These are phyloP conservation scores for Capra hircus DNA, from an alignment of 2,113 vertebrate species.

Conservation along the genomic window DNA sequence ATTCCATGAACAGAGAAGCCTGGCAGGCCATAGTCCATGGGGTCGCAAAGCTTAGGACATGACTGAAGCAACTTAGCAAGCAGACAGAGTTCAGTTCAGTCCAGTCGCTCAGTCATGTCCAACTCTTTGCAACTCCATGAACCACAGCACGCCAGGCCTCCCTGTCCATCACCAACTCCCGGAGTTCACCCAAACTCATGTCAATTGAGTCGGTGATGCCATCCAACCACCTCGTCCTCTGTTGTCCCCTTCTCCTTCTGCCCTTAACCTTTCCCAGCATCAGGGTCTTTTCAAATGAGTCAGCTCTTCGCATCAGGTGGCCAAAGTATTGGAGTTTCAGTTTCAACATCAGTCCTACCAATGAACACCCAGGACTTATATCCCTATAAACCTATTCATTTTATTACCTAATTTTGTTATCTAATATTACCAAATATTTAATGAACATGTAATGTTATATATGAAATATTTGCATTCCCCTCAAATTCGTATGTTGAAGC, in stretches of 20 bases:
- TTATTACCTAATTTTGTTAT: not conserved
- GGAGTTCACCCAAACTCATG: not conserved
- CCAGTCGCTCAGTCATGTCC: not conserved
- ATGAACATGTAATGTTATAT: not conserved
- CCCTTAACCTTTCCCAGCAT: not conserved
- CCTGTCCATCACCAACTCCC: not conserved
- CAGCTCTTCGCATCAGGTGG: not conserved
- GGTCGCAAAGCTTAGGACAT: not conserved
- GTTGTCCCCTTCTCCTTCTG: not conserved
- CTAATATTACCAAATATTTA: slow-evolving; percentile 5
- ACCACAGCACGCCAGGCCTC: accelerated
- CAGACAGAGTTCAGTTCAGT: not conserved
- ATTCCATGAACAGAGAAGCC: not conserved
- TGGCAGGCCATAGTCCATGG: not conserved
- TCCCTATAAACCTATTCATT: not conserved
- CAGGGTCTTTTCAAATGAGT: not conserved
- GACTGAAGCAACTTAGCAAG: not conserved
- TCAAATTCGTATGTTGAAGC: not conserved
- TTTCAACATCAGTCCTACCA: not conserved
- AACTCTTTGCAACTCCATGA: accelerated
- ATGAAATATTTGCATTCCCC: not conserved
- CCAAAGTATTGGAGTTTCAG: not conserved
- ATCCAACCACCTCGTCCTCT: not conserved
- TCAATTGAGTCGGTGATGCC: not conserved
- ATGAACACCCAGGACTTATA: not conserved